phyloP scores from a whole-genome alignment of 2,113 vertebrate genomes.

The Carassius gibelio region DNA sequence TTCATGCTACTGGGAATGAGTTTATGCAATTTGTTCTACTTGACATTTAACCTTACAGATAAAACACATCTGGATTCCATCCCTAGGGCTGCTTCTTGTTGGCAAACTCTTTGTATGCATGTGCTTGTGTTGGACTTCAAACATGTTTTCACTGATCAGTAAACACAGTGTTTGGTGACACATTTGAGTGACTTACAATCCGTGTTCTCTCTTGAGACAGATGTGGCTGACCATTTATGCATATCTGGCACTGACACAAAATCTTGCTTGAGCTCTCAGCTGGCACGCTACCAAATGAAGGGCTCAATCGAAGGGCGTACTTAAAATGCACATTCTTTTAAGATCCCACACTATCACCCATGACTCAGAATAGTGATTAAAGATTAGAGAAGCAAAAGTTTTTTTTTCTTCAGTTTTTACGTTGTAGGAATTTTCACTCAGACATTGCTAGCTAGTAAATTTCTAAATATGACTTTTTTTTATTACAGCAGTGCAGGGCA shows the following conservation, averaged over 20 bases:
- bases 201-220: constrained; percentile 24
- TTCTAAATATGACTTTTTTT: too few species aligned
- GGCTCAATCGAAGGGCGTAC: background rate
- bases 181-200: background rate
- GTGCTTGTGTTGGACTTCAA: constrained; percentile 55
- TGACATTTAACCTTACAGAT: constrained; percentile 63
- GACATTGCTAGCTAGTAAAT: too few species aligned
- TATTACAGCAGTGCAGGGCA: too few species aligned
- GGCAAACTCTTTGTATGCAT: constrained; percentile 42
- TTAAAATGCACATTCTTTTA: background rate
- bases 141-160: constrained; percentile 52
- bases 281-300: background rate
- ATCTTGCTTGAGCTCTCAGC: background rate
- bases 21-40: constrained; percentile 57
- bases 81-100: constrained; percentile 48
- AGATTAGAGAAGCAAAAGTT: constrained; percentile 38
- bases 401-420: background rate
- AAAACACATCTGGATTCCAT: constrained; percentile 48
- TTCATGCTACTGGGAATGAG: constrained; percentile 54
- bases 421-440: too few species aligned
- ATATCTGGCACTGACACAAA: constrained; percentile 5
- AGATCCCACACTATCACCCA: constrained; percentile 9
- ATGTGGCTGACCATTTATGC: constrained; percentile 17
- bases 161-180: constrained; percentile 25
- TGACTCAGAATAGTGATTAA: constrained; percentile 32